Conservation (phyloP, 2,113 vertebrate genomes). For the Propithecus coquereli region DNA sequence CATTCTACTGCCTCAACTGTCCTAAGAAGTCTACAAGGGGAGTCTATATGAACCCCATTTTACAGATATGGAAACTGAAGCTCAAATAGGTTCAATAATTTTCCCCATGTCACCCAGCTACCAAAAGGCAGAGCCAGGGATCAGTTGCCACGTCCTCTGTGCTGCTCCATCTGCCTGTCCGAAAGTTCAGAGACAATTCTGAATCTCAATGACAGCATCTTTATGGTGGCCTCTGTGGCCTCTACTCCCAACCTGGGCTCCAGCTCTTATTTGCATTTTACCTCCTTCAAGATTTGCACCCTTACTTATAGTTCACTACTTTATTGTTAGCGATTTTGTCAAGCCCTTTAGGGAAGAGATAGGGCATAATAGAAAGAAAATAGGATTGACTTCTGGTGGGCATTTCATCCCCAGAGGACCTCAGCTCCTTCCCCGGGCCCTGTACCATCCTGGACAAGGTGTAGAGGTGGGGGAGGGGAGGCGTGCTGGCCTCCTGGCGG, state of each 20-base stretch:
- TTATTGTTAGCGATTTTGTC: background rate
- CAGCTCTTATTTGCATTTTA: background rate
- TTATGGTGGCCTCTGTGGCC: background rate
- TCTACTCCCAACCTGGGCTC: background rate
- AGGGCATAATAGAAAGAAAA: background rate
- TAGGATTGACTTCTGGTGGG: background rate
- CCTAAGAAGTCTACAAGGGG: background rate
- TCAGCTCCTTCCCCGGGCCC: background rate
- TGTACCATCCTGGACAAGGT: background rate
- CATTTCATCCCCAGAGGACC: background rate
- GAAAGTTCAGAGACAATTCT: background rate
- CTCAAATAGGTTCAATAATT: background rate
- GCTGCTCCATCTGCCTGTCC: rapidly evolving
- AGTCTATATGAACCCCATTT: background rate
- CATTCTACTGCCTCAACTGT: background rate
- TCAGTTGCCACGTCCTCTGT: background rate
- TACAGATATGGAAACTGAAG: background rate
- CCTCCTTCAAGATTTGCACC: background rate
- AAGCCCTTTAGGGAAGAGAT: background rate
- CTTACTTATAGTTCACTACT: background rate
- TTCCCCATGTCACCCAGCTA: background rate
- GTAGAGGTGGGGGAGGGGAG: background rate
- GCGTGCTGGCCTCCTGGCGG: background rate
- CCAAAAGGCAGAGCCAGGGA: background rate
- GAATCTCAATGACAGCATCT: background rate